Evolutionary conservation across 2,888 invertebrate species (phyloP).

Genomic region (Drosophila borborema): DNA sequence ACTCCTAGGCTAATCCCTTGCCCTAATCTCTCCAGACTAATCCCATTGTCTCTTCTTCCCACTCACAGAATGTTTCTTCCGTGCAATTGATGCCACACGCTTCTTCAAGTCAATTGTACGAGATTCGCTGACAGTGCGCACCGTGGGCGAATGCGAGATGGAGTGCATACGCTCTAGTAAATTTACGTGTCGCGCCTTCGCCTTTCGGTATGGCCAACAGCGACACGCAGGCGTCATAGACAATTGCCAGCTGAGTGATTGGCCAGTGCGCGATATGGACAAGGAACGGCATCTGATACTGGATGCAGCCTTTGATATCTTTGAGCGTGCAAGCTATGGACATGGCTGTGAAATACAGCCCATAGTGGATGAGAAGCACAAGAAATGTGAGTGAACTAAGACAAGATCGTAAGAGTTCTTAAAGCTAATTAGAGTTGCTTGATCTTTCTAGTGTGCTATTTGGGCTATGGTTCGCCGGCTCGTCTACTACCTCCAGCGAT

Average conservation of each 20-base stretch:
- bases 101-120: constrained; percentile 88
- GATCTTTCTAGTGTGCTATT: constrained; percentile 89
- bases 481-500: constrained; percentile 88
- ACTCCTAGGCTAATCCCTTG: no score
- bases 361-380: constrained; percentile 85
- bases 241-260: constrained; percentile 92
- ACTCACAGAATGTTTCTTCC: constrained; percentile 91
- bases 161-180: constrained; percentile 90
- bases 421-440: no score
- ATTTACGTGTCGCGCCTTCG: constrained; percentile 93
- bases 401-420: neutral
- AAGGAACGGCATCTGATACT: constrained; percentile 87
- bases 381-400: constrained; percentile 82
- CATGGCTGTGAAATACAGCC: constrained; percentile 92
- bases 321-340: constrained; percentile 92
- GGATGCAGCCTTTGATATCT: constrained; percentile 90
- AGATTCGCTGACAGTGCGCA: constrained; percentile 89
- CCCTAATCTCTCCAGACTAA: neutral
- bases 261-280: constrained; percentile 89
- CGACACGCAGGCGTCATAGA: constrained; percentile 89
- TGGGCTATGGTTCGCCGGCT: constrained; percentile 92
- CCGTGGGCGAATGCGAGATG: constrained; percentile 92
- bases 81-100: constrained; percentile 90
- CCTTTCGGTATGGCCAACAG: constrained; percentile 89
- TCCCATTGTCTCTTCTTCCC: neutral